phyloP scores from a whole-genome alignment of 1,140 invertebrate genomes.

The Psilanteris sp. region DNA sequence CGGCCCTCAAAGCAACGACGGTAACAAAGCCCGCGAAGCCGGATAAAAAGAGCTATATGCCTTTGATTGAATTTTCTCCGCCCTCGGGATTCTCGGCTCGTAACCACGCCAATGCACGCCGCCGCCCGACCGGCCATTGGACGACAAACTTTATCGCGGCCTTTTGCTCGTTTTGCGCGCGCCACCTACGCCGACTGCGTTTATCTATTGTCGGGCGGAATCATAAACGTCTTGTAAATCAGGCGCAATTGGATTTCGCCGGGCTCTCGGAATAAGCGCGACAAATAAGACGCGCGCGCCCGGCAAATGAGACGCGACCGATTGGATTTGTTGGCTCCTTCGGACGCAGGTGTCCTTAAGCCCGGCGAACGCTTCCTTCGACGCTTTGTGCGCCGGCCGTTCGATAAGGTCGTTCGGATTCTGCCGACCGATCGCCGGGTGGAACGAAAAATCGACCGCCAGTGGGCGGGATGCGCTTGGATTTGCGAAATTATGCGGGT shows the following conservation, averaged over 20 bases:
- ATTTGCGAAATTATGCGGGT: too few relatives aligned
- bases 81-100: constrained; percentile 52
- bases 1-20: too few relatives aligned
- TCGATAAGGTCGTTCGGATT: too few relatives aligned
- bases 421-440: too few relatives aligned
- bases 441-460: too few relatives aligned
- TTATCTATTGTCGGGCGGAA: constrained; percentile 52
- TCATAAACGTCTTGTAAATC: constrained; percentile 63
- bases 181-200: constrained; percentile 35
- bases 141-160: constrained; percentile 61
- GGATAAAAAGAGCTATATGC: constrained; percentile 48
- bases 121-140: constrained; percentile 54
- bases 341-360: too few relatives aligned
- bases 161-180: constrained; percentile 42
- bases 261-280: constrained; percentile 45
- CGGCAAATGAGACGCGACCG: constrained; percentile 40
- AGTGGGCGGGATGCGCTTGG: too few relatives aligned
- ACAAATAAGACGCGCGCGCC: constrained; percentile 33
- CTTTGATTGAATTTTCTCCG: constrained; percentile 62
- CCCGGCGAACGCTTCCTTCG: too few relatives aligned
- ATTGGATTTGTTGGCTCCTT: too few relatives aligned
- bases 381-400: too few relatives aligned
- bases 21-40: too few relatives aligned
- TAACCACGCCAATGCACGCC: constrained; percentile 53
- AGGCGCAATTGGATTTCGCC: constrained; percentile 55